Evolutionary conservation across 1,140 invertebrate genomes (phyloP).

Genomic region (Agrypnia vestita): DNA sequence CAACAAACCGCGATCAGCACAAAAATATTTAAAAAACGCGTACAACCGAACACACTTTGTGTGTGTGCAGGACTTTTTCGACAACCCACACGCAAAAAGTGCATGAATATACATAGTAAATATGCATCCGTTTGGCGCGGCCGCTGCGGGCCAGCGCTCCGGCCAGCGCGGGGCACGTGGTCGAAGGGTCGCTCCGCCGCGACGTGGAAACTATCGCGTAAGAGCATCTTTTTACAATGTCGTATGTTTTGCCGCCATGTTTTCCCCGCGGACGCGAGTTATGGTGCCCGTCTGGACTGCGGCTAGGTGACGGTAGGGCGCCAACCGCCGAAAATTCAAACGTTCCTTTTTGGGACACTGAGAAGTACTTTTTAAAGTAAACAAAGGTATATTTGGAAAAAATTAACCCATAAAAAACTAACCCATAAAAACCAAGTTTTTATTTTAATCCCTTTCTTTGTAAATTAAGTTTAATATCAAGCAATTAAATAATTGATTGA

Average conservation of each 20-base stretch:
- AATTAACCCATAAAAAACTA: too few relatives aligned
- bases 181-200: not conserved
- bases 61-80: slow-evolving; percentile 49
- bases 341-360: not conserved
- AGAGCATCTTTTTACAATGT: too few relatives aligned
- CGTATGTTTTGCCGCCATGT: too few relatives aligned
- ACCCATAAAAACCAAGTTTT: too few relatives aligned
- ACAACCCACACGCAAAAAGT: slow-evolving; percentile 52
- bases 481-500: too few relatives aligned
- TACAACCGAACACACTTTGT: slow-evolving; percentile 15
- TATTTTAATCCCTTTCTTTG: too few relatives aligned
- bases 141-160: not conserved
- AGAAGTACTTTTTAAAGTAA: too few relatives aligned
- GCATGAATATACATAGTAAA: slow-evolving; percentile 27
- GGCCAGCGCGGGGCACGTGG: not conserved
- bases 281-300: not conserved
- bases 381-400: too few relatives aligned
- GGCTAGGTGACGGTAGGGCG: slow-evolving; percentile 20
- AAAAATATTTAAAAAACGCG: slow-evolving; percentile 7
- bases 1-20: too few relatives aligned
- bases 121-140: slow-evolving; percentile 20
- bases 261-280: not conserved
- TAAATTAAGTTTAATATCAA: too few relatives aligned
- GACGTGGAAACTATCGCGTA: not conserved
- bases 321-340: not conserved